A percentile compares a stretch with the other conserved stretches of the same genome.
phyloP scores from a whole-genome alignment of 2,888 invertebrate species.

The Melikaiella ostensackeni region DNA sequence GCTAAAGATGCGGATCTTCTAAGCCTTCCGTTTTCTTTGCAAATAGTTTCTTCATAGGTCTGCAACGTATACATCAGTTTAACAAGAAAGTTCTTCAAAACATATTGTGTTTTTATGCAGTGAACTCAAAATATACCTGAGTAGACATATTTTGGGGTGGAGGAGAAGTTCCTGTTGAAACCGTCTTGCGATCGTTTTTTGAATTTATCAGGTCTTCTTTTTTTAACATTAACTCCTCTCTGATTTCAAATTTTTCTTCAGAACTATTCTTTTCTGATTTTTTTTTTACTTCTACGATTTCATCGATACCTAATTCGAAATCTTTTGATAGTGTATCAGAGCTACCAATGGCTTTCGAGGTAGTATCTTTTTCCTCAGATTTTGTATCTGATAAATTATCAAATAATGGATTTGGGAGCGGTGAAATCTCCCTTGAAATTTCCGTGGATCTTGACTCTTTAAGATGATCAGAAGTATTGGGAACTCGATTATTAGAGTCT shows the following conservation, averaged over 20 bases:
- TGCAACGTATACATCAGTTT: slow-evolving; percentile 57
- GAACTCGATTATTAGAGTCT: slow-evolving; percentile 20
- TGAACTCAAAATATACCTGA: slow-evolving; percentile 81
- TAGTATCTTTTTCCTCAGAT: not conserved
- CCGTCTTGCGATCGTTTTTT: slow-evolving; percentile 58
- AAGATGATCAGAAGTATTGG: not conserved
- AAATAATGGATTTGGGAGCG: slow-evolving; percentile 30
- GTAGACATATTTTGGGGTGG: slow-evolving; percentile 93
- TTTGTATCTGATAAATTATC: not conserved
- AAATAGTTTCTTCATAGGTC: slow-evolving; percentile 79
- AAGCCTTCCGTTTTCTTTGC: slow-evolving; percentile 57
- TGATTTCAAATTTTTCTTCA: not conserved
- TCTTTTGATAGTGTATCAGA: not conserved
- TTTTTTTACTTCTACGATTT: not conserved
- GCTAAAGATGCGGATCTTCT: slow-evolving; percentile 62
- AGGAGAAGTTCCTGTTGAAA: slow-evolving; percentile 89
- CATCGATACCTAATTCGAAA: not conserved
- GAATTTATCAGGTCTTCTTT: not conserved
- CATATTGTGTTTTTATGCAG: not conserved
- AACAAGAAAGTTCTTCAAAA: not conserved
- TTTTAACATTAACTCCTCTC: not conserved
- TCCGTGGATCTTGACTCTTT: slow-evolving; percentile 31
- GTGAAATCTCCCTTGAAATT: slow-evolving; percentile 44
- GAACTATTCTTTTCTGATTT: not conserved
- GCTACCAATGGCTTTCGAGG: not conserved